These are phyloP conservation scores for Epirrita christyi DNA, from an alignment of 2,888 invertebrate genomes.

Conservation along the genomic window DNA sequence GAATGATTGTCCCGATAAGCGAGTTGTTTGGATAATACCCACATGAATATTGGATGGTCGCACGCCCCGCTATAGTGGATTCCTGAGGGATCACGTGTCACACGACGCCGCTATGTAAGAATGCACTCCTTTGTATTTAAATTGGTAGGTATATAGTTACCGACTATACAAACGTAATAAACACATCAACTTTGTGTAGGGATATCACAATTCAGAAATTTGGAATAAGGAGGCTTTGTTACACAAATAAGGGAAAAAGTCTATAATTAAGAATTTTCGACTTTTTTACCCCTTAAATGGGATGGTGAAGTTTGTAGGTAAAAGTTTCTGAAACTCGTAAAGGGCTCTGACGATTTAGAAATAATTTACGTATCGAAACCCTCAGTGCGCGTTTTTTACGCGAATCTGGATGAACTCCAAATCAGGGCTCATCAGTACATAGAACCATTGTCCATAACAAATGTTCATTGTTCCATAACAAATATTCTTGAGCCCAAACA, in stretches of 20 bases:
- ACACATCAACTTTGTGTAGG: too few species aligned
- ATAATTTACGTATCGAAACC: too few species aligned
- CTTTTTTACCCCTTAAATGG: too few species aligned
- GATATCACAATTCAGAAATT: too few species aligned
- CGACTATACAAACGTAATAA: not conserved
- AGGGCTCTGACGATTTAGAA: too few species aligned
- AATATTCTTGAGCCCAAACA: too few species aligned
- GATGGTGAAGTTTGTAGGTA: too few species aligned
- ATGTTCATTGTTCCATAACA: not conserved
- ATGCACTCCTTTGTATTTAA: not conserved
- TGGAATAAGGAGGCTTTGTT: too few species aligned
- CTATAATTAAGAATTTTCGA: too few species aligned
- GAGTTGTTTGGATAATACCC: conserved; percentile 44
- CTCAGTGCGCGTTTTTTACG: conserved; percentile 20
- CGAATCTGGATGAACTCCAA: conserved; percentile 21
- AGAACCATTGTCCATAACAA: conserved; percentile 10
- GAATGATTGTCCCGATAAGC: conserved; percentile 31
- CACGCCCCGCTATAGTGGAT: conserved; percentile 35
- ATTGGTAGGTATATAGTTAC: not conserved
- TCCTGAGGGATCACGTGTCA: conserved; percentile 48
- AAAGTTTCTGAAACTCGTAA: too few species aligned
- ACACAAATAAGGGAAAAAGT: too few species aligned
- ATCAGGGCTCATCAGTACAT: conserved; percentile 23
- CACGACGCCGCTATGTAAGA: conserved; percentile 19
- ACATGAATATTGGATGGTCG: conserved; percentile 53